Percentiles rank a stretch among this genome's conserved stretches.
Evolutionary conservation across 1,140 invertebrate genomes (phyloP).

Genomic region (Trigoniulus corallinus): DNA sequence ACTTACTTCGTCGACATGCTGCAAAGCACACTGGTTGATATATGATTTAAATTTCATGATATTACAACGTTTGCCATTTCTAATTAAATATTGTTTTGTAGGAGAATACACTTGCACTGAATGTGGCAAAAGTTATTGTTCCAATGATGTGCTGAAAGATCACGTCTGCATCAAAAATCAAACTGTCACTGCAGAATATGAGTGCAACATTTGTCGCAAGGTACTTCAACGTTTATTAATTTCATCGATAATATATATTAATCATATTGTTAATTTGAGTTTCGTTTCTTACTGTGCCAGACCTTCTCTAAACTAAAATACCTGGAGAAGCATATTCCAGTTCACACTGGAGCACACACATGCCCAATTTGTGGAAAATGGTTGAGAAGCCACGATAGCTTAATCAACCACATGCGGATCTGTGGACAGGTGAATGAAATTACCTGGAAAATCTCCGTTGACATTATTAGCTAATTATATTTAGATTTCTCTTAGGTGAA

Average conservation of each 20-base stretch:
- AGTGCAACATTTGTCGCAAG: slow-evolving; percentile 6
- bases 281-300: neutral
- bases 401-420: slow-evolving; percentile 9
- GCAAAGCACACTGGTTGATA: slow-evolving; percentile 4
- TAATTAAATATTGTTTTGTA: neutral
- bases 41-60: neutral
- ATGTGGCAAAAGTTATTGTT: slow-evolving; percentile 19
- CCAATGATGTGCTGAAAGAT: slow-evolving; percentile 18
- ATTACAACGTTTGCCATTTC: neutral
- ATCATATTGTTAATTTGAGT: neutral
- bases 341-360: slow-evolving; percentile 9
- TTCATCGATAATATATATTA: neutral
- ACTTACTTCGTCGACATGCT: slow-evolving; percentile 2
- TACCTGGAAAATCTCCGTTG: neutral
- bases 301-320: slow-evolving; percentile 9
- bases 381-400: slow-evolving; percentile 8
- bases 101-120: slow-evolving; percentile 13
- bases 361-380: slow-evolving; percentile 11
- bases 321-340: slow-evolving; percentile 10
- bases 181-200: neutral
- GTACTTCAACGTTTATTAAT: neutral
- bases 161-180: slow-evolving; percentile 14
- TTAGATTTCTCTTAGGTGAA: neutral
- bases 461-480: neutral
- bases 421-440: slow-evolving; percentile 7